Percentiles rank a stretch among this genome's conserved stretches.
Evolutionary conservation across 2,888 invertebrate genomes (phyloP).

Genomic region (Temnothorax unifasciatus): DNA sequence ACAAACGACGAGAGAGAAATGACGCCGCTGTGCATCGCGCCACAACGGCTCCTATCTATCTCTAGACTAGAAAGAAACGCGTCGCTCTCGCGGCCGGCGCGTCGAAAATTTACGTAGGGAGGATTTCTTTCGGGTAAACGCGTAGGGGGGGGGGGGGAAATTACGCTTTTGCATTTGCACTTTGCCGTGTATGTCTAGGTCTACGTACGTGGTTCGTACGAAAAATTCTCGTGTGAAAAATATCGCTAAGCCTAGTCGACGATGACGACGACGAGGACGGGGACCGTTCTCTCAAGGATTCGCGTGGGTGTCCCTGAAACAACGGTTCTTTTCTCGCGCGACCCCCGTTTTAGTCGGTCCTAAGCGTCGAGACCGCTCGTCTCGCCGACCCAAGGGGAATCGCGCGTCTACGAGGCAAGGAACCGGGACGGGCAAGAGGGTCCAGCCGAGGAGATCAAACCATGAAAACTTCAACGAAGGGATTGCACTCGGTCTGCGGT

Average conservation of each 20-base stretch:
- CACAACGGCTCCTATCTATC: constrained; percentile 79
- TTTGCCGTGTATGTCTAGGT: constrained; percentile 8
- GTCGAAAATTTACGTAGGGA: constrained; percentile 62
- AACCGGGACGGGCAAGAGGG: constrained; percentile 24
- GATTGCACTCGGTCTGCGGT: constrained; percentile 82
- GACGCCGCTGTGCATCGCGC: constrained; percentile 60
- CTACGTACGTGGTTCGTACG: background rate
- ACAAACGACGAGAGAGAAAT: constrained; percentile 67
- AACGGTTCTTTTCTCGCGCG: constrained; percentile 29
- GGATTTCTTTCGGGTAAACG: constrained; percentile 49
- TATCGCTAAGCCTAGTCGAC: constrained; percentile 3
- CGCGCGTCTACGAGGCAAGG: background rate
- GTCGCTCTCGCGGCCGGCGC: constrained; percentile 66
- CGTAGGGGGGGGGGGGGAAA: background rate
- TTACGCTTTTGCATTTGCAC: constrained; percentile 30
- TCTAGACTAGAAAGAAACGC: constrained; percentile 84
- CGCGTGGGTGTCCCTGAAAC: background rate
- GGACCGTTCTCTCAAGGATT: background rate
- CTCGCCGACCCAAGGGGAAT: background rate
- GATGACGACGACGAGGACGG: background rate
- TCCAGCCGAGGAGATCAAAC: constrained; percentile 70
- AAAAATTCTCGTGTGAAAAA: background rate
- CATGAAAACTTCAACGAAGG: constrained; percentile 82
- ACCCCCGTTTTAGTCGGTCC: background rate
- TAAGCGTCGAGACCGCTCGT: background rate